Base-by-base conservation (phyloP, 2,888 invertebrate genomes). In the Lordiphosa fenestrarum region DNA sequence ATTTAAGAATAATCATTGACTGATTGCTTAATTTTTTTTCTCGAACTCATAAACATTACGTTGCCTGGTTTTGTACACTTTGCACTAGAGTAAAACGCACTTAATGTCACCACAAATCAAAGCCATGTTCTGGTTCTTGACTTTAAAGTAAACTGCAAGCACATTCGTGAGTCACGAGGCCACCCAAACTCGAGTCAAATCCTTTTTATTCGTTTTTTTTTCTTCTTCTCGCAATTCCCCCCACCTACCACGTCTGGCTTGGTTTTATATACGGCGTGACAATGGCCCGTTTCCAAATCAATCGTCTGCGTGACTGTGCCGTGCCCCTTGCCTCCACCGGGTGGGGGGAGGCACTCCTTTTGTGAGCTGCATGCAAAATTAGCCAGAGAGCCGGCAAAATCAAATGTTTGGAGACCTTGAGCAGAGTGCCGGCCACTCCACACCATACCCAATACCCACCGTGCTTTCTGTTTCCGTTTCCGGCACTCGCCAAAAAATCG, bases 321-420 rank as follows among this genome's bases (percentile, higher is more conserved):
- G 6, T 6, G 15, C 35, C 44, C 36, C 6, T 10, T 15, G 12
- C 15, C 44, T 21, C 19, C 4, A 36, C 21, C 37, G 9, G 15
- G 2, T 1, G 35, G 15, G 2, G 15, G 35, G 30, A 23, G 19
- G 21, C n/a, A 35, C 13, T 35, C 23, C 60, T 55, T 67, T 66
- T 83, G 78, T 78, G 78, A 57, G 83, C 80, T 78, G 78, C 78
- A 78, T 78, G 76, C 78, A 69, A 80, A 78, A 78, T 78, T 80
- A 83, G 80, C 52, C 61, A 52, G 39, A 40, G 40, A 44, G 57
- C 50, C 54, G 60, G 47, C 49, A 51, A 63, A 82, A 78, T 82
- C 75, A 72, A 77, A 82, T 78, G 82, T 60, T 78, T 66, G 72
- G 55, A 51, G 78, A 74, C 82, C 82, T 77, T 82, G 78, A 66